Evolutionary conservation across 1,140 invertebrate species (phyloP), one percentile per base, ranked within the genome.

Genomic region (Thaumetopoea pityocampa): DNA sequence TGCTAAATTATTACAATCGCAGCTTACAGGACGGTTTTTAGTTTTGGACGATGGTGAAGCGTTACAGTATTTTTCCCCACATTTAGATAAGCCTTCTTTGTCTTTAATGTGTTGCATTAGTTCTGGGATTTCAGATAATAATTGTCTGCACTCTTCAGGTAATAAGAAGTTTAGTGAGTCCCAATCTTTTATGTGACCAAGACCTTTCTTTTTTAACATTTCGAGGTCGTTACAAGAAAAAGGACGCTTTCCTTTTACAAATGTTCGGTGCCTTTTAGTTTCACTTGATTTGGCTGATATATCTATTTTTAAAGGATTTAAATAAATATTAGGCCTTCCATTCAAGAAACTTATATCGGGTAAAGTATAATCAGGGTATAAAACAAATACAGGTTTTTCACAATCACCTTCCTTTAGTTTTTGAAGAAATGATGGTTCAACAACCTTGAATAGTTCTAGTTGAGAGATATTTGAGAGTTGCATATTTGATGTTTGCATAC

Each of bases 341-440:
- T 90, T 89, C 8, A 97, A 88, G 78, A 97, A 97, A 35, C 91
- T 92, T 30, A 97, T 87, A 82, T 97, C 94, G 5, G 95, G 96
- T 23, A 97, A 77, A 1, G 94, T 92, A 64, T 97, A 97, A 79
- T 94, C 96, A 7, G 96, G 96, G 86, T 96, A 97, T 46, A 96
- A 90, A 24, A 97, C 92, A 67, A 95, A 96, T 6, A 97, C 92
- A 2, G 94, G 92, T 59, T 92, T 89, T 7, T 90, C 80, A 52
- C 85, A 85, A 53, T 89, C 87, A 7, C 89, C 89, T 51, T 87
- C 83, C 69, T 90, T 90, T 11, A 91, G 64, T 70, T 90, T 90
- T 49, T 87, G 87, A 29, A 91, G 69, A 58, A 91, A 91, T 3
- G 90, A 91, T 4, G 89, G 87, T 53, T 90, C 89, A 17, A 91